Conservation (phyloP, 1,140 invertebrate genomes). For the Formica selysi region DNA sequence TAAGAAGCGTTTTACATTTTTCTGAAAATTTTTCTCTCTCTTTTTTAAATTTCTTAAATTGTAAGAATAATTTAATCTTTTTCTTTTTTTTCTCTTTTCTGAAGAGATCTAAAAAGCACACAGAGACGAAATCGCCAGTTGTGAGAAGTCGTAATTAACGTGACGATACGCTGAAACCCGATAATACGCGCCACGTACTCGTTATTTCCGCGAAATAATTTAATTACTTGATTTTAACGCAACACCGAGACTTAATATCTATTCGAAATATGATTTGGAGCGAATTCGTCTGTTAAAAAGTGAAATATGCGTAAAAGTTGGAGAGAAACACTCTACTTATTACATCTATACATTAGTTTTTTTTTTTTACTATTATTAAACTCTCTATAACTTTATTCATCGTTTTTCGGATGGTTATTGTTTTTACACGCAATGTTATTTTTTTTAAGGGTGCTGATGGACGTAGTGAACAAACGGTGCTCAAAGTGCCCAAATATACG, state of each 20-base stretch:
- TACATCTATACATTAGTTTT: conserved; percentile 65
- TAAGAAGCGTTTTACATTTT: conserved; percentile 81
- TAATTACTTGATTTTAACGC: conserved; percentile 66
- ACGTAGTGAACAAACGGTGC: conserved; percentile 74
- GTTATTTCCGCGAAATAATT: conserved; percentile 63
- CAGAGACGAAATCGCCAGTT: conserved; percentile 60
- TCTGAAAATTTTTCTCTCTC: conserved; percentile 52
- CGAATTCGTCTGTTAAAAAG: conserved; percentile 57
- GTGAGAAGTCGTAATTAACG: conserved; percentile 55
- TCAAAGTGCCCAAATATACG: conserved; percentile 71
- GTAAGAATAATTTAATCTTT: conserved; percentile 49
- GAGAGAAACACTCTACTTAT: conserved; percentile 59
- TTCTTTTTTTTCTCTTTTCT: not conserved
- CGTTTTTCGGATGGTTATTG: conserved; percentile 37
- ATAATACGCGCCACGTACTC: conserved; percentile 40
- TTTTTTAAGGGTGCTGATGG: conserved; percentile 67
- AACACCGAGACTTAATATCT: conserved; percentile 54
- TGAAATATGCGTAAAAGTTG: conserved; percentile 67
- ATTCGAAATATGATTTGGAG: conserved; percentile 48
- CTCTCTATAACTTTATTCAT: conserved; percentile 43
- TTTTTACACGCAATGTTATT: conserved; percentile 62
- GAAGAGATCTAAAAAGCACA: conserved; percentile 34
- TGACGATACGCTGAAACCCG: conserved; percentile 61
- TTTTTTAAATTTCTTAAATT: conserved; percentile 49
- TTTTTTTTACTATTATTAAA: conserved; percentile 53